Base-by-base conservation (phyloP, 2,113 vertebrate species). In the Heliornis fulica region DNA sequence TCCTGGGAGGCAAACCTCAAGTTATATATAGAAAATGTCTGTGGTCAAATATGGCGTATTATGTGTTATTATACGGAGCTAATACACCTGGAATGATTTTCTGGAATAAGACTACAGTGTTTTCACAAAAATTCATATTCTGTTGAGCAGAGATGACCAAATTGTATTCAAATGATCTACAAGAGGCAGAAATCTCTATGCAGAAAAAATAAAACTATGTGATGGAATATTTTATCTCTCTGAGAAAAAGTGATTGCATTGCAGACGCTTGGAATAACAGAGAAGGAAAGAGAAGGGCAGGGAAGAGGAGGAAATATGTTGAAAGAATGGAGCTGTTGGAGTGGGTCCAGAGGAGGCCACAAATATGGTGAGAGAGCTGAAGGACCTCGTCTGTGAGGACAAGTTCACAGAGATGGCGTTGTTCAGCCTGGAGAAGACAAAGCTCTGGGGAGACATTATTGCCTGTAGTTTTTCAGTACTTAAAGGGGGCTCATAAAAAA, bases 381-480 rank as follows among this genome's bases (percentile, higher is more conserved):
- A 69, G 12, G 7, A n/a, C 5, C 16, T 72, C 23, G 77, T 4
- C 6, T 54, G 1, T 7, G 19, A 16, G 5, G 26, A 26, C 13
- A 81, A 16, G 14, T 21, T 64, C 53, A 31, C 12, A 57, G 10
- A 34, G 3, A 1, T 59, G 9, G 0, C 7, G 10, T 23, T 48
- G 15, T n/a, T 72, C 28, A 45, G 10, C 23, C 25, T 40, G 11
- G 14, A 82, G 29, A 59, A 89, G 10, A 32, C 12, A 72, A 76
- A 25, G 22, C 11, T 69, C 10, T 0, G 0, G 14, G 4, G 5
- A 56, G 6, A 74, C 12, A 13, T 36, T 26, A 26, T 11, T 28
- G 36, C 1, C 20, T 46, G 46, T 22, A 0, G 40, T 22, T 0
- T 34, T 63, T 29, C 13, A 68, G 1, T n/a, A 15, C 3, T 22